phyloP scores from a whole-genome alignment of 2,113 vertebrate genomes.

The Alexandromys fortis region DNA sequence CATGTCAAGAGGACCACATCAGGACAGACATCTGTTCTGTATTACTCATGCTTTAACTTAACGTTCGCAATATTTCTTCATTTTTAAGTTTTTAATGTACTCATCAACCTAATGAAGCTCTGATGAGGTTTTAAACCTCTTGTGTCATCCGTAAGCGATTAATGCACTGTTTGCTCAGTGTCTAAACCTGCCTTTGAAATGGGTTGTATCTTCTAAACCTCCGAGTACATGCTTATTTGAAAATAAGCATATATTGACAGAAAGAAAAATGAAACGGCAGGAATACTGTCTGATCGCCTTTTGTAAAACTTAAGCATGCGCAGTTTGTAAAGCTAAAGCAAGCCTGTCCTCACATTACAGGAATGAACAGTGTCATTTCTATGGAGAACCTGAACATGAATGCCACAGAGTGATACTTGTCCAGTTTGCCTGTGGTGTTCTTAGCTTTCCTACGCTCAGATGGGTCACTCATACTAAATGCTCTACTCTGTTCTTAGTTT shows the following conservation, averaged over 20 bases:
- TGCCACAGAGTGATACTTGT: background rate
- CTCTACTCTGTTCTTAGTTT: background rate
- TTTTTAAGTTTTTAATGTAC: slow-evolving; percentile 38
- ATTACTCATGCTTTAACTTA: background rate
- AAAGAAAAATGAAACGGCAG: background rate
- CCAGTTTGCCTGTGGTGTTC: background rate
- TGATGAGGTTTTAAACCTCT: background rate
- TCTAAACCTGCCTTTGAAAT: background rate
- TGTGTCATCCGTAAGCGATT: background rate
- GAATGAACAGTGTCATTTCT: background rate
- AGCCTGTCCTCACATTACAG: background rate
- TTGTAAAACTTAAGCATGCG: background rate
- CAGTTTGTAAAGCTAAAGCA: background rate
- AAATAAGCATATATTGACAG: background rate
- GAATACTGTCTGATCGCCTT: background rate
- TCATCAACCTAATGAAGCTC: slow-evolving; percentile 6
- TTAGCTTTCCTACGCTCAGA: background rate
- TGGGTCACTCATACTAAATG: background rate
- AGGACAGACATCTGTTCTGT: slow-evolving; percentile 41
- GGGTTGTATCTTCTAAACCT: background rate
- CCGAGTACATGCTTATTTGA: background rate
- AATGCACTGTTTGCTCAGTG: background rate
- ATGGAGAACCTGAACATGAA: background rate
- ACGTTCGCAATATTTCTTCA: background rate
- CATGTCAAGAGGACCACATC: background rate